Evolutionary conservation across 2,113 vertebrate species (phyloP), one percentile per base, ranked within the genome.

Genomic region (Prietella phreatophila): DNA sequence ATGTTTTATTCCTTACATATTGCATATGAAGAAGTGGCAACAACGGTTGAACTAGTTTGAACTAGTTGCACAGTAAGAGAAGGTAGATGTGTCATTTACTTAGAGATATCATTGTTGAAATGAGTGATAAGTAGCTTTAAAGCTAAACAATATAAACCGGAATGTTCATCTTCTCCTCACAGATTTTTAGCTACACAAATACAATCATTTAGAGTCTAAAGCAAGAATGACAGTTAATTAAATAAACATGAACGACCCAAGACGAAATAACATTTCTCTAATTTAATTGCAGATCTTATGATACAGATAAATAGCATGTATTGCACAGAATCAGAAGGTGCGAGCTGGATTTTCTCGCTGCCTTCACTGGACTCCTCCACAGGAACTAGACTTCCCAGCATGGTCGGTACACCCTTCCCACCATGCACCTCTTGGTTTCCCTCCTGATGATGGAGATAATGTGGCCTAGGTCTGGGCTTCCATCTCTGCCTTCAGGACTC

Each of bases 401-500:
- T 0, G 95, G 95, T 67, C 95, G 92, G 92, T 96, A 96, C 82
- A 96, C 95, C 58, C 95, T 91, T 88, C 95, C 95, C 93, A 96
- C 95, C 95, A 96, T 96, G 93, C 95, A 96, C 85, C 94, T 94
- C 95, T 95, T 96, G 27, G 92, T 93, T 93, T 96, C 94, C 87
- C 94, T 94, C 91, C 92, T 93, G 89, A 93, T 91, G 87, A 95
- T 93, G 89, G 93, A 91, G 83, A 95, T 86, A 90, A 27, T 91
- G 65, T 90, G 85, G 84, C 91, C 92, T 85, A 47, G 67, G 71
- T 91, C 90, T 27, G 91, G 92, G 83, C 83, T 56, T 9, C 7
- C 55, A 0, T 93, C 92, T 90, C 76, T 89, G 85, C 92, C 86
- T 83, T 94, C 92, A 11, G 82, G 5, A 61, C 75, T 86, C 86